A percentile compares a stretch with the other conserved stretches of the same genome.
phyloP scores from a whole-genome alignment of 2,113 vertebrate species.

The Oreotrochilus melanogaster region DNA sequence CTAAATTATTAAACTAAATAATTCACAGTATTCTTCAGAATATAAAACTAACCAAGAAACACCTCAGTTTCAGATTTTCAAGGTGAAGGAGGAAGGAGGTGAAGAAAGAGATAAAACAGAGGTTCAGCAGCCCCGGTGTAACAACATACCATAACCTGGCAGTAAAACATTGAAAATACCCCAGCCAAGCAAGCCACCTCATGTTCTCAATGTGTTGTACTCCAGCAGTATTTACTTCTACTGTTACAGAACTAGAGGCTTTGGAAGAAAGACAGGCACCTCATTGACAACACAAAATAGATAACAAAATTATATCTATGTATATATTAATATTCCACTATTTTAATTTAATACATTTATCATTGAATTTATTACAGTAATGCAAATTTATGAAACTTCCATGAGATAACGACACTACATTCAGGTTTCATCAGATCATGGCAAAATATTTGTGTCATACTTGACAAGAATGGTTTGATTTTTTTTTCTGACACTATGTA shows the following conservation, averaged over 20 bases:
- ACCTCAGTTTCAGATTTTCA: not conserved
- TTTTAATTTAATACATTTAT: not conserved
- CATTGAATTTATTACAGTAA: not conserved
- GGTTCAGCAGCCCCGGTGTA: not conserved
- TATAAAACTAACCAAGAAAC: not conserved
- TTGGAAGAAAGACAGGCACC: not conserved
- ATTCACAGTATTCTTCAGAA: not conserved
- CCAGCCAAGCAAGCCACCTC: not conserved
- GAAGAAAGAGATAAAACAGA: not conserved
- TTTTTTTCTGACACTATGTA: not conserved
- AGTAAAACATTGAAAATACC: not conserved
- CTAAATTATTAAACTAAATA: too few relatives aligned
- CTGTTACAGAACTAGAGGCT: not conserved
- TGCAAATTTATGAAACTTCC: not conserved
- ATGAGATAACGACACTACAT: not conserved
- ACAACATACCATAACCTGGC: not conserved
- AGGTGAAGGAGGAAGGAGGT: not conserved
- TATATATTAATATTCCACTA: not conserved
- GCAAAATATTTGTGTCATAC: not conserved
- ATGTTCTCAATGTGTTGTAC: rapidly evolving
- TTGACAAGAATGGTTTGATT: not conserved
- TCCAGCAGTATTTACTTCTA: not conserved
- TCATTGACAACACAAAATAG: not conserved
- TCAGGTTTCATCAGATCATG: not conserved
- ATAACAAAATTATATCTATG: not conserved